phyloP scores from a whole-genome alignment of 2,797 vertebrate species.

The Hapalemur alaotrensis region DNA sequence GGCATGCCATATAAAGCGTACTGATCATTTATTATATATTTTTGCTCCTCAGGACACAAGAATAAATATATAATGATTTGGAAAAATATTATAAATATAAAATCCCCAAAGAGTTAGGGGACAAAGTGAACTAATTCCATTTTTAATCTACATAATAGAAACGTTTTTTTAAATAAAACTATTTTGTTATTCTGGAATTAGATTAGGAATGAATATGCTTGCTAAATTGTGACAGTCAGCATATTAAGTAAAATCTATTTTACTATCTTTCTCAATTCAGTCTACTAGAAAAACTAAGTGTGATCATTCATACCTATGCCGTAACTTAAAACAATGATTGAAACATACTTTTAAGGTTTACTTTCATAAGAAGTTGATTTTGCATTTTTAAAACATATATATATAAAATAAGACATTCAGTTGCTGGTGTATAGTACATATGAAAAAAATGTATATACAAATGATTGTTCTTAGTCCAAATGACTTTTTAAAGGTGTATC shows the following conservation, averaged over 20 bases:
- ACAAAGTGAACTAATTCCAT: background rate
- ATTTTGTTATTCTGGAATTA: background rate
- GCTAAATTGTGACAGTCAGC: background rate
- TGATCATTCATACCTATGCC: background rate
- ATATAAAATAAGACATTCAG: no score
- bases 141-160: background rate
- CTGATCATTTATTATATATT: background rate
- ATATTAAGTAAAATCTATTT: background rate
- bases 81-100: background rate
- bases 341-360: background rate
- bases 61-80: background rate
- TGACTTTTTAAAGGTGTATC: background rate
- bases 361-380: background rate
- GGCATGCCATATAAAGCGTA: background rate
- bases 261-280: background rate
- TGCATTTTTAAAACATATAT: background rate
- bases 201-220: background rate
- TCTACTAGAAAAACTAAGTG: background rate
- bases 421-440: background rate
- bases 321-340: background rate
- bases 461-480: background rate
- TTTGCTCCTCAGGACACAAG: background rate
- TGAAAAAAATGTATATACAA: background rate
- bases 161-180: background rate
- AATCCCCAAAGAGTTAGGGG: background rate